Percentiles rank a stretch among this genome's conserved stretches.
phyloP scores from a whole-genome alignment of 2,888 invertebrate genomes.

The Polydesmus complanatus region DNA sequence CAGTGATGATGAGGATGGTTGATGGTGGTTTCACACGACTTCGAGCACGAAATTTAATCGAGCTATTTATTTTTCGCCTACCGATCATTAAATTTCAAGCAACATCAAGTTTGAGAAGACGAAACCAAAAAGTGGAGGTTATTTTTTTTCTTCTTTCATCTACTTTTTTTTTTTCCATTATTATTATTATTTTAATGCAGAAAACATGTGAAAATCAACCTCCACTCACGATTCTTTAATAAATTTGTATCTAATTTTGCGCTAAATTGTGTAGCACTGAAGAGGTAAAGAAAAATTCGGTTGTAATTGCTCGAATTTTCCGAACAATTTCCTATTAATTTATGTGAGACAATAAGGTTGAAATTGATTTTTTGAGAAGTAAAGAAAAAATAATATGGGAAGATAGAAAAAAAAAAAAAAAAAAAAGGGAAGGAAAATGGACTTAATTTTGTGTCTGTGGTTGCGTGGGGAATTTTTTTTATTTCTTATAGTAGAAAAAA shows the following conservation, averaged over 20 bases:
- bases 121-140: too few species aligned
- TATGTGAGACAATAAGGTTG: neutral
- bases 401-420: neutral
- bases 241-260: neutral
- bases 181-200: too few species aligned
- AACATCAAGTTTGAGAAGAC: too few species aligned
- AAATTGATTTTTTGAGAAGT: too few species aligned
- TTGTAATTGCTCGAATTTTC: neutral
- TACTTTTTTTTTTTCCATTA: too few species aligned
- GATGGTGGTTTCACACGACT: neutral
- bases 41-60: neutral
- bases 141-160: too few species aligned
- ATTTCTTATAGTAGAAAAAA: too few species aligned
- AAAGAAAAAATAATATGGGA: neutral
- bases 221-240: neutral
- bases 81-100: neutral
- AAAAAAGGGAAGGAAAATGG: neutral
- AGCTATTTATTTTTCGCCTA: neutral
- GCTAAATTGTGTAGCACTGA: too few species aligned
- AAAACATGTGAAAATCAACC: neutral
- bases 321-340: neutral
- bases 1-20: too few species aligned
- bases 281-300: neutral
- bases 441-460: neutral
- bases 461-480: too few species aligned